These are phyloP conservation scores for Gymnoscopelus microlampas DNA, from an alignment of 2,797 vertebrate species.

Conservation along the genomic window DNA sequence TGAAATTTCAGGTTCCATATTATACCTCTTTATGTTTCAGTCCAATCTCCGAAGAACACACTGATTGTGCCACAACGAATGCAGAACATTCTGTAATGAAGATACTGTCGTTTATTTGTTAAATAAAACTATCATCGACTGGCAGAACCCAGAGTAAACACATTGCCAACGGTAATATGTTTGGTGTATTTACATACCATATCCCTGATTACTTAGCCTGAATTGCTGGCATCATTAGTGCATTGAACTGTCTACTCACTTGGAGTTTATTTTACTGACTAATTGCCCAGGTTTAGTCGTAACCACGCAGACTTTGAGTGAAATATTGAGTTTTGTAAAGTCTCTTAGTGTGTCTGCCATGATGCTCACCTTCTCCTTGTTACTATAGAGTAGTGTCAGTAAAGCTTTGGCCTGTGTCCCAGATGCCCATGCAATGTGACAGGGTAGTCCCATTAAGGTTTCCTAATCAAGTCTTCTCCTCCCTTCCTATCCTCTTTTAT, in stretches of 20 bases:
- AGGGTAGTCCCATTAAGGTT: conserved; percentile 74
- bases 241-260: conserved; percentile 36
- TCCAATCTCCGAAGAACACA: background rate
- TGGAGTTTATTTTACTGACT: conserved; percentile 50
- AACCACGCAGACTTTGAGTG: conserved; percentile 36
- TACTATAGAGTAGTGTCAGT: conserved; percentile 70
- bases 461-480: conserved; percentile 74
- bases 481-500: conserved; percentile 49
- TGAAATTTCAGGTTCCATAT: conserved; percentile 44
- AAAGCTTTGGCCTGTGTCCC: conserved; percentile 72
- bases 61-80: conserved; percentile 9
- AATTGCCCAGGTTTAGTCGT: conserved; percentile 44
- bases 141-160: conserved; percentile 8
- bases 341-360: conserved; percentile 53
- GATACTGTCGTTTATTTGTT: conserved; percentile 6
- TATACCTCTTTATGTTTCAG: conserved; percentile 28
- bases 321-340: conserved; percentile 57
- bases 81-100: conserved; percentile 25
- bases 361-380: conserved; percentile 69
- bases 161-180: conserved; percentile 1
- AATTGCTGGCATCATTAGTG: conserved; percentile 4
- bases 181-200: conserved; percentile 13
- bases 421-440: conserved; percentile 70
- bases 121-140: conserved; percentile 12
- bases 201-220: conserved; percentile 22